A percentile compares a stretch with the other conserved stretches of the same genome.
Conservation (phyloP, 2,797 vertebrate species). For the Argya squamiceps region DNA sequence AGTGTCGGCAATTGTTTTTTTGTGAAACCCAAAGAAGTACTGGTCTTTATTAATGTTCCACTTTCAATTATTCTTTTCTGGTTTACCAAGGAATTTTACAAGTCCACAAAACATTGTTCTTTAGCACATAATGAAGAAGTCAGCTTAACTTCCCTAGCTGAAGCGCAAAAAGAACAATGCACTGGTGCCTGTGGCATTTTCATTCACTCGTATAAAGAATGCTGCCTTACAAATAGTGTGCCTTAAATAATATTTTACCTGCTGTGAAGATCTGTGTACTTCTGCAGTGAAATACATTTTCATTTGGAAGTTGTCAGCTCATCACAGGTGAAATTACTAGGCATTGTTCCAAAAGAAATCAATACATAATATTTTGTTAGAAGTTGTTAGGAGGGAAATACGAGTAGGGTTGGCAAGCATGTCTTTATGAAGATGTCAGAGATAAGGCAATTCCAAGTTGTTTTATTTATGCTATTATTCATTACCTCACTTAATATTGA, state of each 20-base stretch:
- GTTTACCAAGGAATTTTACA: not conserved
- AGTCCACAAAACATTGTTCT: not conserved
- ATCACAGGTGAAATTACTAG: conserved; percentile 54
- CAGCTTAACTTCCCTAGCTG: conserved; percentile 1
- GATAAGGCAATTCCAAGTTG: not conserved
- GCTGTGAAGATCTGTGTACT: conserved; percentile 53
- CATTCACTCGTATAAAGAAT: conserved; percentile 25
- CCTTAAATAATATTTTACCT: conserved; percentile 59
- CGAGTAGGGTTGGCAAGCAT: not conserved
- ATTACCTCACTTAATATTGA: not conserved
- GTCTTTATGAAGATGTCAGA: not conserved
- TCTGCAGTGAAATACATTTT: conserved; percentile 53
- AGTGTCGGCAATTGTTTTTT: not conserved
- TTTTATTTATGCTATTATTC: not conserved
- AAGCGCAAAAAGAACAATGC: not conserved
- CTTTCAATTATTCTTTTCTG: not conserved
- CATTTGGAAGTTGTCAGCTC: conserved; percentile 54
- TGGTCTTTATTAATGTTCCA: not conserved
- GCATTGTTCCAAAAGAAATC: conserved; percentile 47
- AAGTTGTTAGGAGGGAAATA: not conserved
- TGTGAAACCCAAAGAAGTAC: not conserved
- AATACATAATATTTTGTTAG: conserved; percentile 41
- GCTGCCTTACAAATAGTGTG: conserved; percentile 9
- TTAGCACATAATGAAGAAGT: not conserved
- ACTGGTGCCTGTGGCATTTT: not conserved